A percentile compares a stretch with the other conserved stretches of the same genome.
Conservation (phyloP, 2,113 vertebrate genomes). For the Ursus arctos region DNA sequence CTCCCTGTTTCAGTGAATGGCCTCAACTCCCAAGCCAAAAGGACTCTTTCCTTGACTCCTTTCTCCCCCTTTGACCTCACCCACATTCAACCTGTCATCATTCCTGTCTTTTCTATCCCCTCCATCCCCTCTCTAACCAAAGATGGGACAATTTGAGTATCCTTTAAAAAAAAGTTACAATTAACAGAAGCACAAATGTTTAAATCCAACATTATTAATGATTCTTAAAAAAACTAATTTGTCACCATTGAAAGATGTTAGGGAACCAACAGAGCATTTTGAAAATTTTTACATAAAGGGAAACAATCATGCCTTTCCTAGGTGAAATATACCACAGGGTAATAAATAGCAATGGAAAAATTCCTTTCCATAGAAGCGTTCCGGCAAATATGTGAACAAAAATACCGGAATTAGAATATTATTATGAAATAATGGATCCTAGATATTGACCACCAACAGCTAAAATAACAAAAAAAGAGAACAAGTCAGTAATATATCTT, state of each 20-base stretch:
- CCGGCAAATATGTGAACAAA: slow-evolving; percentile 21
- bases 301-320: slow-evolving; percentile 16
- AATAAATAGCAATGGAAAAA: slow-evolving; percentile 8
- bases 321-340: not conserved
- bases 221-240: slow-evolving; percentile 22
- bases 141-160: not conserved
- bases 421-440: slow-evolving; percentile 31
- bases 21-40: not conserved
- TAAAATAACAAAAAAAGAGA: slow-evolving; percentile 42
- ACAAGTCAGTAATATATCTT: not conserved
- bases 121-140: not conserved
- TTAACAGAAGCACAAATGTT: slow-evolving; percentile 21
- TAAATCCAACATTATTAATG: slow-evolving; percentile 3
- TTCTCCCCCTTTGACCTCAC: not conserved
- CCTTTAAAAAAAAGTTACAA: slow-evolving; percentile 17
- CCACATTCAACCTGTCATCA: slow-evolving; percentile 9
- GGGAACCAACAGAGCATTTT: slow-evolving; percentile 1
- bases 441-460: not conserved
- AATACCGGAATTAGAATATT: slow-evolving; percentile 33
- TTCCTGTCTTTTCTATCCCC: not conserved
- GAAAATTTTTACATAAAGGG: slow-evolving; percentile 38
- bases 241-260: not conserved
- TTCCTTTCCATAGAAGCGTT: not conserved
- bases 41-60: not conserved
- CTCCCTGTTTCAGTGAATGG: not conserved